Evolutionary conservation across 2,113 vertebrate species (phyloP).

Genomic region (Nothobranchius furzeri): DNA sequence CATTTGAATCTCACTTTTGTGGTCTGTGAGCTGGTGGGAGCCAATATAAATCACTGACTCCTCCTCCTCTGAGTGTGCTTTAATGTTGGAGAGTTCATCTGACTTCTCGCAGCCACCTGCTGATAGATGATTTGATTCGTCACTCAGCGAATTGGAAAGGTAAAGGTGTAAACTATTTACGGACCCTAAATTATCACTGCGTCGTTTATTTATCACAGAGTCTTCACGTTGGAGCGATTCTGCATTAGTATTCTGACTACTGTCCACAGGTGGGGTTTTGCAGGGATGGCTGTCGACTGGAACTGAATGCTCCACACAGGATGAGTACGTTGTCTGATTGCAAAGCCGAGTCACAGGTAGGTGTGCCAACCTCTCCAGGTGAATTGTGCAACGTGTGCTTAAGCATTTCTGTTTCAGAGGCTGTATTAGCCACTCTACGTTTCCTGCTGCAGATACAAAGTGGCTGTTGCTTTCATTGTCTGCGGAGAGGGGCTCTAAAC

Average conservation of each 20-base stretch:
- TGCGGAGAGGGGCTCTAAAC: slow-evolving; percentile 6
- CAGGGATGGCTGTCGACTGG: background rate
- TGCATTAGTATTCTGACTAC: background rate
- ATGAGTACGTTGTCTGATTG: slow-evolving; percentile 33
- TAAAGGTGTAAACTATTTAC: background rate
- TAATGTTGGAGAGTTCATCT: background rate
- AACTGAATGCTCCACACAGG: slow-evolving; percentile 42
- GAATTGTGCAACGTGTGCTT: slow-evolving; percentile 50
- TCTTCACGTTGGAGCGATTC: background rate
- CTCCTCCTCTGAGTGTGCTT: background rate
- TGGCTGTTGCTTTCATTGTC: slow-evolving; percentile 22
- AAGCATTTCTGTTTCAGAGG: slow-evolving; percentile 62
- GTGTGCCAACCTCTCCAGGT: slow-evolving; percentile 46
- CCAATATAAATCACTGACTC: slow-evolving; percentile 1
- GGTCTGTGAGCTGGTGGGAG: slow-evolving; percentile 2
- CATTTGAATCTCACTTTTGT: slow-evolving; percentile 10
- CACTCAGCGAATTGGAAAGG: background rate
- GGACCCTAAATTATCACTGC: background rate
- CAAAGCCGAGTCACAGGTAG: slow-evolving; percentile 17
- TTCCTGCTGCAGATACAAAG: slow-evolving; percentile 48
- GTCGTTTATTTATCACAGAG: background rate
- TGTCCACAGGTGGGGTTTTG: background rate
- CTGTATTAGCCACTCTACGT: slow-evolving; percentile 48
- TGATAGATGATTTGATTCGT: background rate
- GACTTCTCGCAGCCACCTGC: slow-evolving; percentile 2